Evolutionary conservation across 2,888 invertebrate species (phyloP), one percentile per base, ranked within the genome.

Genomic region (Synergus laeviventris): DNA sequence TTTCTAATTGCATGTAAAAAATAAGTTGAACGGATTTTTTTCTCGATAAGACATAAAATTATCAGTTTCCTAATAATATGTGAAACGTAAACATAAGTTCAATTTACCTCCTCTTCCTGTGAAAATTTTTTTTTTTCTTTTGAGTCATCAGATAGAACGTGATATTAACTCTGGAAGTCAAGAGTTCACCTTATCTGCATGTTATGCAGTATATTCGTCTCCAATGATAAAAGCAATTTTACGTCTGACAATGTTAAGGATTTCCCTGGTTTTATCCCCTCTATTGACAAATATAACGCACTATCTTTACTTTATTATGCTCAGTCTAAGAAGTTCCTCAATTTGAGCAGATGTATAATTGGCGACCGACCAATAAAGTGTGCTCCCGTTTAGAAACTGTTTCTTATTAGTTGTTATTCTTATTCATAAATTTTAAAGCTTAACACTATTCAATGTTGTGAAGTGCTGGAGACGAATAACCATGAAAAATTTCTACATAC

Each of bases 281-380:
- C 49, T n/a, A 49, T 49, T n/a, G 2, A 49, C 8, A 49, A 49
- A 49, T 49, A 49, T n/a, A 49, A n/a, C n/a, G 8, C n/a, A 49
- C n/a, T 49, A 8, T 49, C 49, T 7, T n/a, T n/a, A 49, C 49
- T 49, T 49, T n/a, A 49, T n/a, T 49, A n/a, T n/a, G 49, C 49
- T 49, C 49, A 49, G 49, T 49, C n/a, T n/a, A 49, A 16, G n/a
- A 49, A 49, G n/a, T n/a, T n/a, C n/a, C n/a, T 49, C n/a, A 49
- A 49, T 49, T 49, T 49, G n/a, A n/a, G 49, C 49, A 49, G 16
- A 49, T 49, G n/a, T n/a, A 49, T 49, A 49, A 49, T n/a, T 49
- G n/a, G n/a, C n/a, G 9, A n/a, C 9, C 49, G n/a, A n/a, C n/a
- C 8, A n/a, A 16, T 1, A n/a, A n/a, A n/a, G n/a, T 49, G 2